phyloP scores from a whole-genome alignment of 2,113 vertebrate species.

The Hippolais icterina region DNA sequence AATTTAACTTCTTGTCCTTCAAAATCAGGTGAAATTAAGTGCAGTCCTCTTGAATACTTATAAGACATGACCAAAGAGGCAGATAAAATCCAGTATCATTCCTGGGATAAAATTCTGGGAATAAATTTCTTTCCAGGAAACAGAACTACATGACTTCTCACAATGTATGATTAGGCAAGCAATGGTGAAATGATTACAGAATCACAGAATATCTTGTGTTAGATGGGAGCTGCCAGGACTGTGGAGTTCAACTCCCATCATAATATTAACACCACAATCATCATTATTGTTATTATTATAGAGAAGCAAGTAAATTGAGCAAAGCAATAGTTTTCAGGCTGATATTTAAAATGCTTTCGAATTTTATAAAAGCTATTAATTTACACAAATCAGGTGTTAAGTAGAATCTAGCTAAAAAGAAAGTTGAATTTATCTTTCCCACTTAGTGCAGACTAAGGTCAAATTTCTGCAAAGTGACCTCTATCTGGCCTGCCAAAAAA shows the following conservation, averaged over 20 bases:
- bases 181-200: not conserved
- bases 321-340: not conserved
- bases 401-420: not conserved
- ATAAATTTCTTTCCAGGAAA: not conserved
- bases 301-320: not conserved
- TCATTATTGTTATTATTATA: not conserved
- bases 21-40: not conserved
- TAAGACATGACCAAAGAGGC: not conserved
- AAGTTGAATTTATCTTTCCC: not conserved
- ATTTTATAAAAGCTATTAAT: not conserved
- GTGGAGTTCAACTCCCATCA: not conserved
- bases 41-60: not conserved
- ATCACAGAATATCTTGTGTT: not conserved
- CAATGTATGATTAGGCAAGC: not conserved
- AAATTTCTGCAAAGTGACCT: slow-evolving; percentile 10
- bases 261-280: not conserved
- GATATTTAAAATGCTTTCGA: not conserved
- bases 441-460: not conserved
- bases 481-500: not conserved
- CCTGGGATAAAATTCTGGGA: not conserved
- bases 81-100: not conserved
- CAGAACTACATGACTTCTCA: not conserved
- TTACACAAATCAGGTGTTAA: not conserved
- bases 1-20: not conserved
- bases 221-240: not conserved